Conservation (phyloP, 2,888 invertebrate genomes). For the Lacanobia oleracea region DNA sequence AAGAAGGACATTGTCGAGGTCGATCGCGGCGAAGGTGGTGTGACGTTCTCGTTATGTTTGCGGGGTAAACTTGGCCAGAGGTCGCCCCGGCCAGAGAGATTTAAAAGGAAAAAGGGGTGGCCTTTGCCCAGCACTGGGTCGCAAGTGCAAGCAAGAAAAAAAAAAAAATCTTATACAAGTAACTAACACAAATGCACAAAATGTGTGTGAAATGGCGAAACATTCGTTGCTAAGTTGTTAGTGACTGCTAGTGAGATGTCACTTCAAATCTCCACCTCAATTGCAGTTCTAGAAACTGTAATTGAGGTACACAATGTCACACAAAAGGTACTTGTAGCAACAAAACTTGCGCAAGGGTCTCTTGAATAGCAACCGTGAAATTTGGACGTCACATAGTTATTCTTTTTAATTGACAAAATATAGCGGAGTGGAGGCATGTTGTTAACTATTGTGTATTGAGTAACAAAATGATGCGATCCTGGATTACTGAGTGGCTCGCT, state of each 20-base stretch:
- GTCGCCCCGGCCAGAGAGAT: too few relatives aligned
- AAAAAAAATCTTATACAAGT: not conserved
- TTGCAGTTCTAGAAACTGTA: not conserved
- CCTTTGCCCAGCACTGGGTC: too few relatives aligned
- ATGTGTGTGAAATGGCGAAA: not conserved
- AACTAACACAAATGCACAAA: not conserved
- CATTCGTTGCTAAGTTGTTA: not conserved
- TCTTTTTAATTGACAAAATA: slow-evolving; percentile 4
- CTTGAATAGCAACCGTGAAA: not conserved
- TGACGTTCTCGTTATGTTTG: too few relatives aligned
- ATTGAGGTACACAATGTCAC: not conserved
- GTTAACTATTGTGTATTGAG: not conserved
- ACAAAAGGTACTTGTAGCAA: not conserved
- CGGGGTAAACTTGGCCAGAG: too few relatives aligned
- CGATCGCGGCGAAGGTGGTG: too few relatives aligned
- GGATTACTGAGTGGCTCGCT: not conserved
- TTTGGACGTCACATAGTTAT: not conserved
- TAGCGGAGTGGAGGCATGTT: not conserved
- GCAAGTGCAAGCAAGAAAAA: too few relatives aligned
- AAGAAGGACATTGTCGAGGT: too few relatives aligned
- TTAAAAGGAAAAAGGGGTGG: too few relatives aligned
- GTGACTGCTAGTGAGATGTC: not conserved
- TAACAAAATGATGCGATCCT: not conserved
- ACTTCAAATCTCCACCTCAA: not conserved
- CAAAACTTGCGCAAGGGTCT: slow-evolving; percentile 1